Base-by-base conservation (phyloP, 2,888 invertebrate genomes). In the Azorinus chamasolen region DNA sequence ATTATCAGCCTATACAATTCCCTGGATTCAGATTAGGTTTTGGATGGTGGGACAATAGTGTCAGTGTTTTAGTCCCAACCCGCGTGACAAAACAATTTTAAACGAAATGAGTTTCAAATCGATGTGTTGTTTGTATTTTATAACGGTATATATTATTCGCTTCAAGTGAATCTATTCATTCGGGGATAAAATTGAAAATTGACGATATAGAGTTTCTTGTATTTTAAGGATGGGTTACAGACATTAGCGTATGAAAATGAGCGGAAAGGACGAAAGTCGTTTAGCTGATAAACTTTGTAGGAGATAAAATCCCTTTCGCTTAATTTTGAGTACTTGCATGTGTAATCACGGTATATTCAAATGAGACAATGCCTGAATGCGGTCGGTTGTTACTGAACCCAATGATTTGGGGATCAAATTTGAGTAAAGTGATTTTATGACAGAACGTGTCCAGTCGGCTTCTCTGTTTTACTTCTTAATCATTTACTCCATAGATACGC, bases 221-320 rank as follows among this genome's bases (percentile, higher is more conserved):
- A 6, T 32, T 32, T 32, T 32, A 6, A 27, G 48, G 61, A 46
- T 59, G 51, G 59, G 45, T 72, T 50, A 57, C 72, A 24, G 22
- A 45, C 51, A 72, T 72, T 72, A 65, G 18, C 64, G 51, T 45
- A 65, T 72, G 72, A 65, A 72, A 72, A 72, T 72, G 65, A 72
- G 72, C 72, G 72, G 58, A 65, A 72, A 72, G 72, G 25, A 39
- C 32, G 32, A 57, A 50, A 54, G 58, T 25, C 16, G 24, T 25
- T 53, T 24, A 16, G 27, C 53, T 53, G 53, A 53, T 53, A 53
- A 32, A 32, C 4, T 32, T 32, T 10, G 32, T 6, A 6, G 32
- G 4, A 32, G 32, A 32, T 53, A 18, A 53, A 53, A 32, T 27
- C 16, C 20, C 24, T 20, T 53, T 20, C 10, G 16, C n/a, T 53